Base-by-base conservation (phyloP, 2,888 invertebrate genomes). In the Oscheius myriophilus region DNA sequence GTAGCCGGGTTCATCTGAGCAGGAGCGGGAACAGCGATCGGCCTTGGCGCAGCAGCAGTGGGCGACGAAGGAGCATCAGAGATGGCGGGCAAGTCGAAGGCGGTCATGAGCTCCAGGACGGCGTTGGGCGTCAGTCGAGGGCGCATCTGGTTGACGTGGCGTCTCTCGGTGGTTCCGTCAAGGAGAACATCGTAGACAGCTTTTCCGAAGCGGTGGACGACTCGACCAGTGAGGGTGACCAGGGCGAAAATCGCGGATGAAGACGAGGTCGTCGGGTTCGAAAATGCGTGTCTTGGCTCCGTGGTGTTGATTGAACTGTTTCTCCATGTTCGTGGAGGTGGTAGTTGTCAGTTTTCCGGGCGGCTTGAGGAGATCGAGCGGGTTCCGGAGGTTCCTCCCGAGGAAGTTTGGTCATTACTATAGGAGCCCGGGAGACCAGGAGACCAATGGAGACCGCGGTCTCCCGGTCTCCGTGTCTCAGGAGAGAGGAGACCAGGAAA, bases 331-430 rank as follows among this genome's bases (percentile, higher is more conserved):
- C 7, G 23, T 23, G 42, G 63, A 23, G 18, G 41, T 9, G 4
- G n/a, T n/a, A 4, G 7, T n/a, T 2, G 25, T 3, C 1, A 14
- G 18, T 12, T 51, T 33, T n/a, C n/a, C n/a, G n/a, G n/a, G n/a
- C 16, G 67, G 67, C 18, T 26, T 49, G 14, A 72, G 52, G 14
- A 71, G 33, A 25, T 23, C 21, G 39, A 73, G 39, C 14, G 42
- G 46, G 0, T 69, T 54, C 16, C 71, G 55, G 4, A 73, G 49
- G 14, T n/a, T 41, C n/a, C 71, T 52, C 7, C 73, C 73, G 21
- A 76, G 21, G 52, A 76, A 71, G 64, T 65, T 54, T 58, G 33
- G 33, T 33, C 33, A 33, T 33, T 33, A 33, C 33, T 33, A 33
- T 33, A 33, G 33, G 33, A 33, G 33, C 33, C 33, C 33, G 33